These are phyloP conservation scores for Apotomis turbidana DNA, from an alignment of 2,888 invertebrate genomes.

Conservation along the genomic window DNA sequence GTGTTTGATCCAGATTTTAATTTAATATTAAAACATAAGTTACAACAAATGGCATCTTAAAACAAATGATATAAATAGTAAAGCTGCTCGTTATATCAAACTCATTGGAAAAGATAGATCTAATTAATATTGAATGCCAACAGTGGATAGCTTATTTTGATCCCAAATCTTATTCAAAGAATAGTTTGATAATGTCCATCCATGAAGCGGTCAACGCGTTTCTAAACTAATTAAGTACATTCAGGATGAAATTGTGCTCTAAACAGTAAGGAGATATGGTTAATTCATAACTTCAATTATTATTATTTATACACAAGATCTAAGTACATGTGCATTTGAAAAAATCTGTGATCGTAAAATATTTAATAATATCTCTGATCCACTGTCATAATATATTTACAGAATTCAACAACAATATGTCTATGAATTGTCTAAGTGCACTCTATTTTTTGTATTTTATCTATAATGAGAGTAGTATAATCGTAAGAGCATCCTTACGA, in stretches of 20 bases:
- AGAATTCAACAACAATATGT: conserved; percentile 63
- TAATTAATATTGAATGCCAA: conserved; percentile 59
- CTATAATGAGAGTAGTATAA: no score
- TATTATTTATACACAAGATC: conserved; percentile 47
- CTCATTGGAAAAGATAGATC: conserved; percentile 36
- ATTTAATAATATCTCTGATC: conserved; percentile 39
- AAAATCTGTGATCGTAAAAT: conserved; percentile 50
- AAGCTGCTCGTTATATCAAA: conserved; percentile 75
- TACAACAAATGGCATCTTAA: conserved; percentile 83
- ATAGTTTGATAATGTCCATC: conserved; percentile 39
- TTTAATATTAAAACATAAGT: conserved; percentile 83
- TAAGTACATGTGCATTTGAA: conserved; percentile 55
- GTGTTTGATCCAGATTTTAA: conserved; percentile 70
- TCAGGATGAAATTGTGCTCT: conserved; percentile 29
- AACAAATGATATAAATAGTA: conserved; percentile 80
- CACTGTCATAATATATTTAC: conserved; percentile 45
- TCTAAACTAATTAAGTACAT: conserved; percentile 70
- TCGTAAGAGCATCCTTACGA: no score
- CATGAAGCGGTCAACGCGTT: conserved; percentile 18
- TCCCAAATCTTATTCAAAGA: conserved; percentile 64
- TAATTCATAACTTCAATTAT: conserved; percentile 39
- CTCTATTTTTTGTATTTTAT: conserved; percentile 46
- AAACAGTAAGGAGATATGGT: conserved; percentile 36
- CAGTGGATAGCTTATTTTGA: conserved; percentile 62
- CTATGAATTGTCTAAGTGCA: conserved; percentile 59